A percentile compares a stretch with the other conserved stretches of the same genome.
These are phyloP conservation scores for Leptobrachium leishanense DNA, from an alignment of 2,113 vertebrate genomes.

Conservation along the genomic window DNA sequence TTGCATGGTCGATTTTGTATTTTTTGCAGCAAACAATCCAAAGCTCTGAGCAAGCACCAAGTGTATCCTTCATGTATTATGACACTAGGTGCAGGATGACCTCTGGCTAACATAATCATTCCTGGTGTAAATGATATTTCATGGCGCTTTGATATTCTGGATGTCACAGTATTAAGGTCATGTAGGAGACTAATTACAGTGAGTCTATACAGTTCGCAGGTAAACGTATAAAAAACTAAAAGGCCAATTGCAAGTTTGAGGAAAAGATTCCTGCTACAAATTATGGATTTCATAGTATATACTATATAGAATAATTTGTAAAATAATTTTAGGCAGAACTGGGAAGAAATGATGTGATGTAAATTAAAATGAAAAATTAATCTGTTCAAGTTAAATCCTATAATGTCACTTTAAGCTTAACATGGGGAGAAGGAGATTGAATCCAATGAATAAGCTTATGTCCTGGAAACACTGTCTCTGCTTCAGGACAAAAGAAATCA, in stretches of 20 bases:
- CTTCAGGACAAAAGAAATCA: constrained; percentile 30
- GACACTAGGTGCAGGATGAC: no score
- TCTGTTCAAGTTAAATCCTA: constrained; percentile 31
- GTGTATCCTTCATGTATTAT: no score
- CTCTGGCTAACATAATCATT: no score
- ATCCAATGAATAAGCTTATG: constrained; percentile 35
- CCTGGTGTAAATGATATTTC: no score
- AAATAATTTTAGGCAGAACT: neutral
- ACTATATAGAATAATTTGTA: neutral
- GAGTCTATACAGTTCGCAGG: no score
- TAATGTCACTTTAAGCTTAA: constrained; percentile 12
- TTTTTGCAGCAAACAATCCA: no score
- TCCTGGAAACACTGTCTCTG: constrained; percentile 21
- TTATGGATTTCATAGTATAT: neutral
- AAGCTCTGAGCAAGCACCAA: no score
- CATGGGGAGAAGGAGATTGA: constrained; percentile 20
- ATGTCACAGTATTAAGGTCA: no score
- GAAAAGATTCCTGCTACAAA: neutral
- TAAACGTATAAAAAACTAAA: no score
- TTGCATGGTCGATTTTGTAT: no score
- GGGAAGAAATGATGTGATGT: neutral
- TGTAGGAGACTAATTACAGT: no score
- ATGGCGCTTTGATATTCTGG: no score
- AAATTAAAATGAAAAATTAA: constrained; percentile 7
- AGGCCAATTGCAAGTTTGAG: neutral